Evolutionary conservation across 2,888 invertebrate genomes (phyloP).

Genomic region (Oscheius sp.): DNA sequence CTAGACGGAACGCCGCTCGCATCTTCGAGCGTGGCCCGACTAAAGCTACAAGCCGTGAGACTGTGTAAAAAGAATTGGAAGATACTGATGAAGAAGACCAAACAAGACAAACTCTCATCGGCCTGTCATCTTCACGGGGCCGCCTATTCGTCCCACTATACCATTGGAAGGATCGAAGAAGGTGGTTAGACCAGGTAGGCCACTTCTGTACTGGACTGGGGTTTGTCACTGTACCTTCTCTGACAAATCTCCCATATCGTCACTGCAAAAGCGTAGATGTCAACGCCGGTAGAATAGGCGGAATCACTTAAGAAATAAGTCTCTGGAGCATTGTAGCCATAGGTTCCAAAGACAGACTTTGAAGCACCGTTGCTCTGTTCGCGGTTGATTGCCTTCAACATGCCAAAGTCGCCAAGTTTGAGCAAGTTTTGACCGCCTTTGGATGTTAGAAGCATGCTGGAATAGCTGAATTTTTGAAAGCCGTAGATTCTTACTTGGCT

Average conservation of each 20-base stretch:
- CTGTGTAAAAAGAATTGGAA: too few species aligned
- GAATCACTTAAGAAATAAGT: neutral
- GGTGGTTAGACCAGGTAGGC: too few species aligned
- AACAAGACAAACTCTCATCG: too few species aligned
- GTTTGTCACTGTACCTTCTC: neutral
- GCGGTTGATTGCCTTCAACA: slow-evolving; percentile 3
- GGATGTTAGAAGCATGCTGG: slow-evolving; percentile 16
- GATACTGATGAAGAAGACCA: too few species aligned
- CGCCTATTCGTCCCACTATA: too few species aligned
- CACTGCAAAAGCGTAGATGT: slow-evolving; percentile 14
- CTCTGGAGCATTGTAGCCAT: slow-evolving; percentile 12
- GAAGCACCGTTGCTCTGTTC: neutral
- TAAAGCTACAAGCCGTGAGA: too few species aligned
- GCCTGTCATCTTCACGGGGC: too few species aligned
- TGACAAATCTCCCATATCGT: slow-evolving; percentile 23
- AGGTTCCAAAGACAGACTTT: neutral
- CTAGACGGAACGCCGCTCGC: too few species aligned
- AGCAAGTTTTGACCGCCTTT: neutral
- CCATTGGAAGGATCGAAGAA: too few species aligned
- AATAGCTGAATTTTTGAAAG: neutral
- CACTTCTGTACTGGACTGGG: too few species aligned
- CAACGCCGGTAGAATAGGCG: neutral
- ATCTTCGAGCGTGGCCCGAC: too few species aligned
- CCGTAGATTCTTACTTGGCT: neutral
- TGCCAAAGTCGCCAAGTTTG: slow-evolving; percentile 15